Base-by-base conservation (phyloP, 2,888 invertebrate genomes). In the Noctua janthina region DNA sequence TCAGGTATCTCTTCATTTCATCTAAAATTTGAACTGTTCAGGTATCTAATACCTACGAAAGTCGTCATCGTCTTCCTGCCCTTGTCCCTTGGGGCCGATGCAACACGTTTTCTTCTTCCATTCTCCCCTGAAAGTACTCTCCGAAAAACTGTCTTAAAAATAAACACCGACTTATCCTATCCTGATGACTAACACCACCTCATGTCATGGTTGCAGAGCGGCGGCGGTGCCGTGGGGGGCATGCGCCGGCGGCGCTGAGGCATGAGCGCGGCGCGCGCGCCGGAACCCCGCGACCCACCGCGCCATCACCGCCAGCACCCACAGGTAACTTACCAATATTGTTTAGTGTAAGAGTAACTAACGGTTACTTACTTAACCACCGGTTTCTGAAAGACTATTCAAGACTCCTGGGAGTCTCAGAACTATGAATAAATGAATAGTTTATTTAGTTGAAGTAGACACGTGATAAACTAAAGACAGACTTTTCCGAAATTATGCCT, bases 231-330 rank as follows among this genome's bases (percentile, higher is more conserved):
- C 90, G 92, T 86, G 79, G 90, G 79, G 94, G 95, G 94, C 93
- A 96, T 96, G 96, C 95, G 95, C 94, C 93, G 93, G 92, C 93
- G 94, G 92, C 94, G 95, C 93, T 95, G 93, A 95, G 96, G 95
- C 92, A 96, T 97, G 97, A 95, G 96, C 96, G 95, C 94, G 95
- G 95, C 96, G 96, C 95, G 95, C 95, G 94, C 96, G 96, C 95
- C 94, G 91, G 95, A 95, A 91, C 93, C 94, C 93, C 96, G 96
- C 96, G 96, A 95, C 93, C 95, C 94, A 89, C 94, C 94, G 95
- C 96, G 96, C 94, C 93, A 93, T 90, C 95, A 94, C 91, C 95
- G 95, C 93, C 92, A 94, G 82, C 94, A 94, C 90, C 94, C 94
- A 70, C 94, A 96, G 96, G 96, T 96, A 94, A 91, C 83, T 10